Base-by-base conservation (phyloP, 2,113 vertebrate genomes). In the Labrus mixtus region DNA sequence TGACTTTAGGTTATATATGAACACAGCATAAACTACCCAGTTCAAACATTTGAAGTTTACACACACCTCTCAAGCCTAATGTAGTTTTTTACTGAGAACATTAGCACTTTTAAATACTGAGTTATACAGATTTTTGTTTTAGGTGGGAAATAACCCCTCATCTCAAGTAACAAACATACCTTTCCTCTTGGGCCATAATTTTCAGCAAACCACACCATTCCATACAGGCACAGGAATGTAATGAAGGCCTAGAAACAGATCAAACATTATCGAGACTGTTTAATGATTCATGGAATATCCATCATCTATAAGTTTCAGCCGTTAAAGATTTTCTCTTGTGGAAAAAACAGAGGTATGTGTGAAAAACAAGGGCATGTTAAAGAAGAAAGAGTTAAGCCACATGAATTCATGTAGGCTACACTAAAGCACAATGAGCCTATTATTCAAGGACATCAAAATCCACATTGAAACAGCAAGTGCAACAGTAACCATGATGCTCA, bases 171-270 rank as follows among this genome's bases (percentile, higher is more conserved):
- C 33, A 57, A 39, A 71, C 84, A 48, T 91, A 99, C 98, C 96
- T 98, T 98, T 88, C 94, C 91, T 83, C 94, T 94, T 60, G 95
- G 94, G 20, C 96, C 97, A 0, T 95, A 98, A 77, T 94, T 96
- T 77, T 98, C 97, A 7, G 97, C 97, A 0, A 94, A 97, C 96
- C 96, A 98, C 74, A 99, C 97, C 98, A 99, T 99, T 70, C 95
- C 98, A 68, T 96, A 98, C 5, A 99, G 93, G 86, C 97, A 99
- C 54, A 99, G 93, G 93, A 98, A 98, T 58, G 98, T 99, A 58
- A 95, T 98, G 85, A 98, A 96, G 48, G 97, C 98, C 98, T 99
- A 81, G 90, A 19, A 90, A 19, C 48, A 45, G 83, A 70, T 57
- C 13, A 83, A 43, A 78, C 23, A 66, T 33, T 41, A 41, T 1